Percentiles rank a stretch among this genome's conserved stretches.
Conservation (phyloP, 2,113 vertebrate species). For the Cebidichthys violaceus region DNA sequence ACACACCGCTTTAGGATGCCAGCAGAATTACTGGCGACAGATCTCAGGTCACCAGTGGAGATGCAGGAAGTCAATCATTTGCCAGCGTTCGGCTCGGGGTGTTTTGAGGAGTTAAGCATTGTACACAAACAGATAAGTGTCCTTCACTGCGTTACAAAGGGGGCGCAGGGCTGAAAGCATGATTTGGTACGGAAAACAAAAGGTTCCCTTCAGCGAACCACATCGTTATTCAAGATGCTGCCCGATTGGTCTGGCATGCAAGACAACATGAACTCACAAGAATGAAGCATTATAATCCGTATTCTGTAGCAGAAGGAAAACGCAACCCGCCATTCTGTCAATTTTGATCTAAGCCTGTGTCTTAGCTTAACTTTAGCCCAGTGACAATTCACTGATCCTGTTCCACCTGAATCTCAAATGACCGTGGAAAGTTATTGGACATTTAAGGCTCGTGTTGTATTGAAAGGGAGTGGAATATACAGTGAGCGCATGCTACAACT, state of each 20-base stretch:
- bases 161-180: constrained; percentile 53
- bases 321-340: not conserved
- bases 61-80: constrained; percentile 78
- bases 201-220: constrained; percentile 62
- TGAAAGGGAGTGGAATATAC: constrained; percentile 49
- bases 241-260: constrained; percentile 51
- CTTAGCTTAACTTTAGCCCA: not conserved
- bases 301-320: constrained; percentile 13
- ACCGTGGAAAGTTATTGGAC: constrained; percentile 51
- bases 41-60: constrained; percentile 63
- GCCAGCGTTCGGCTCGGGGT: constrained; percentile 54
- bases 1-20: constrained; percentile 42
- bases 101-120: constrained; percentile 71
- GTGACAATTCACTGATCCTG: not conserved
- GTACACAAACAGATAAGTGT: constrained; percentile 68
- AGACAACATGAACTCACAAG: constrained; percentile 50
- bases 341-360: constrained; percentile 24
- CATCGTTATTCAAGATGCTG: constrained; percentile 69
- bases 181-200: constrained; percentile 63
- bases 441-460: constrained; percentile 44
- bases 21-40: constrained; percentile 53
- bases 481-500: constrained; percentile 71
- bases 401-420: constrained; percentile 40
- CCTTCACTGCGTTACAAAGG: constrained; percentile 62
- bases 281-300: constrained; percentile 35